Evolutionary conservation across 2,797 vertebrate genomes (phyloP).

Genomic region (Kryptopterus vitreolus): DNA sequence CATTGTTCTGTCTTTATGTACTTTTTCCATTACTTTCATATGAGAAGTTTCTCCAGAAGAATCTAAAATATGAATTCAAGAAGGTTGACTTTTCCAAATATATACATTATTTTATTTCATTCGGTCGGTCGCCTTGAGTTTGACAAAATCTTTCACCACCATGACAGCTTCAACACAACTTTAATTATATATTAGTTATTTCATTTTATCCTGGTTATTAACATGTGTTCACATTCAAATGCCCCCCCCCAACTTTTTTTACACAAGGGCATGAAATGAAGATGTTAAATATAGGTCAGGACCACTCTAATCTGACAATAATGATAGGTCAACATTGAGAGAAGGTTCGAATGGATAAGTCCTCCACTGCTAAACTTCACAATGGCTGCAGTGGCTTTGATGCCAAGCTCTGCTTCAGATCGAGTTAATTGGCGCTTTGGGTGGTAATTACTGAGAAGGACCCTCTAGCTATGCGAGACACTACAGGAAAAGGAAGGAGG

Average conservation of each 20-base stretch:
- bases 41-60: not conserved
- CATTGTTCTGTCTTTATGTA: not conserved
- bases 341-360: conserved; percentile 14
- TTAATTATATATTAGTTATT: not conserved
- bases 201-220: not conserved
- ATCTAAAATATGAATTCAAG: not conserved
- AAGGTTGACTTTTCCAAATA: not conserved
- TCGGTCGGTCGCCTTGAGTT: no score
- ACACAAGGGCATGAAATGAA: not conserved
- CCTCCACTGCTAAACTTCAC: conserved; percentile 25
- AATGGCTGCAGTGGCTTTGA: conserved; percentile 63
- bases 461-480: conserved; percentile 31
- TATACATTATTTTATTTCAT: not conserved
- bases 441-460: conserved; percentile 68
- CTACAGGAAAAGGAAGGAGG: conserved; percentile 33
- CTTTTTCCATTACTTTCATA: not conserved
- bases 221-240: not conserved
- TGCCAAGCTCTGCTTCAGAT: conserved; percentile 66
- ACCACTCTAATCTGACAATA: not conserved
- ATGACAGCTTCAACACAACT: not conserved
- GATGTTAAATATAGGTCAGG: conserved; percentile 30
- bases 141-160: not conserved
- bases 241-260: not conserved
- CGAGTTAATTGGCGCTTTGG: conserved; percentile 66
- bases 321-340: conserved; percentile 3